phyloP scores from a whole-genome alignment of 2,797 vertebrate species.

The Molossus molossus region DNA sequence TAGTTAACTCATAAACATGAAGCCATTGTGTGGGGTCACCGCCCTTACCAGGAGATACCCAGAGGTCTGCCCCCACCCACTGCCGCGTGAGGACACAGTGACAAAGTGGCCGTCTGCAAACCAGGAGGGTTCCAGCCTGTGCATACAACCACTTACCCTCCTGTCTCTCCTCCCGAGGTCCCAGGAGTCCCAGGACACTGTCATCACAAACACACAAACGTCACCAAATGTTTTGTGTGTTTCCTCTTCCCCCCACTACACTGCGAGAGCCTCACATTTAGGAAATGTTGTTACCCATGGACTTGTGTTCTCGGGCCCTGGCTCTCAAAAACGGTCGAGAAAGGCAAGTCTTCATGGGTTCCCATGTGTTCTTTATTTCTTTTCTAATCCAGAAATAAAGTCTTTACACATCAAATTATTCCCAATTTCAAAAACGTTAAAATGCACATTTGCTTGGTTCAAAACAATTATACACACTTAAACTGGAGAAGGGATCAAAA shows the following conservation, averaged over 20 bases:
- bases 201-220: neutral
- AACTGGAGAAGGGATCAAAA: neutral
- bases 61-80: neutral
- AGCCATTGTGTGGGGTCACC: neutral
- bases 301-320: neutral
- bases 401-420: neutral
- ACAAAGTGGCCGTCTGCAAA: neutral
- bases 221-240: too few relatives aligned
- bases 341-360: neutral
- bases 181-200: neutral
- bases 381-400: conserved; percentile 35
- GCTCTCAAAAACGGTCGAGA: neutral
- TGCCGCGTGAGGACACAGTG: neutral
- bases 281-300: neutral
- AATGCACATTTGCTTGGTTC: neutral
- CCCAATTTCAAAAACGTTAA: neutral
- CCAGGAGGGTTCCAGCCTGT: neutral
- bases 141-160: too few relatives aligned
- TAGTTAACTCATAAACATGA: neutral
- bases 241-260: neutral
- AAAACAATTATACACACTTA: neutral
- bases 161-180: neutral
- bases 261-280: neutral
- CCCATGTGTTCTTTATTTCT: neutral
- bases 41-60: neutral